phyloP scores from a whole-genome alignment of 2,888 invertebrate genomes.

The Amphimallon solstitiale region DNA sequence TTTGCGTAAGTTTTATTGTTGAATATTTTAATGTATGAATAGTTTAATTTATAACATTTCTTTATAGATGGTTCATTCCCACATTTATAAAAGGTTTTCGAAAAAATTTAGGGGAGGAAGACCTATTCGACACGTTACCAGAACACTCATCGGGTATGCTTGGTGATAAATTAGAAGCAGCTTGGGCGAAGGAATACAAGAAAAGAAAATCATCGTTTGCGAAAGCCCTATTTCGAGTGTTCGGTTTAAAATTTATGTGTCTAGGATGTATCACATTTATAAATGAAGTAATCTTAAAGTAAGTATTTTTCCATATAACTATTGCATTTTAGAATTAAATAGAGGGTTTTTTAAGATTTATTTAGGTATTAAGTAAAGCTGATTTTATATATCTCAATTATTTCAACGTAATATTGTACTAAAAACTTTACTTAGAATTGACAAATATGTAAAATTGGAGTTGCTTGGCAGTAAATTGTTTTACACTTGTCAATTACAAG shows the following conservation, averaged over 20 bases:
- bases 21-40: background rate
- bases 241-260: constrained; percentile 49
- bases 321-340: no score
- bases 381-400: no score
- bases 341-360: no score
- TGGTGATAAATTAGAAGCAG: constrained; percentile 72
- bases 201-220: constrained; percentile 48
- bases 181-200: constrained; percentile 47
- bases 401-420: no score
- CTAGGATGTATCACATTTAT: constrained; percentile 44
- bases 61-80: constrained; percentile 65
- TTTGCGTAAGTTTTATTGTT: constrained; percentile 40
- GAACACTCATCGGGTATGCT: constrained; percentile 72
- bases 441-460: no score
- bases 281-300: constrained; percentile 47
- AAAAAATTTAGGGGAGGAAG: constrained; percentile 63
- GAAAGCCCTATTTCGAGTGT: constrained; percentile 50
- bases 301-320: constrained; percentile 27
- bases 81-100: constrained; percentile 63
- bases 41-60: constrained; percentile 25
- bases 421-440: no score
- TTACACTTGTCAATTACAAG: no score
- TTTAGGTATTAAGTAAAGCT: no score
- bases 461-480: no score
- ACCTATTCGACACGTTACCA: constrained; percentile 63